Conservation (phyloP, 2,113 vertebrate genomes). For the Chloropsis hardwickii region DNA sequence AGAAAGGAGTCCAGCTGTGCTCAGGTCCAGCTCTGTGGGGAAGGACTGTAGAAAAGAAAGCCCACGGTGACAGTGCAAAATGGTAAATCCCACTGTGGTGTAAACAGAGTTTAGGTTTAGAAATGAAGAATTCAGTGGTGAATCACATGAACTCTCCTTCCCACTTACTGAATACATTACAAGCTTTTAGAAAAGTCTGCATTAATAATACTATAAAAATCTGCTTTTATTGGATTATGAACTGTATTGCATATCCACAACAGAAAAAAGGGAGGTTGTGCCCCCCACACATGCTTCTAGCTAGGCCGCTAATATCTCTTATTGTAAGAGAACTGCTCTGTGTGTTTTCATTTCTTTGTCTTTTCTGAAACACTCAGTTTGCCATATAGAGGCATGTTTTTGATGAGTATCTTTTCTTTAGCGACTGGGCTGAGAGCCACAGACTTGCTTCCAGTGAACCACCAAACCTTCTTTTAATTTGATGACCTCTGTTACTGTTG, state of each 20-base stretch:
- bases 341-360: neutral
- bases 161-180: neutral
- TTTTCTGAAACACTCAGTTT: neutral
- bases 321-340: neutral
- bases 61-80: fast-evolving
- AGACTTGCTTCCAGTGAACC: slow-evolving; percentile 22
- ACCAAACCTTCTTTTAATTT: slow-evolving; percentile 34
- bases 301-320: neutral
- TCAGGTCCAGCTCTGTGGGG: neutral
- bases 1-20: neutral
- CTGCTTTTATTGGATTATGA: neutral
- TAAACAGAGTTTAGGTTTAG: neutral
- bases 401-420: slow-evolving; percentile 26
- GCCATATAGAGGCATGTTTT: slow-evolving; percentile 51
- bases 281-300: neutral
- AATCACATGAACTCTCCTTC: neutral
- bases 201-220: neutral
- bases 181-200: neutral
- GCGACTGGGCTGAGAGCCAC: slow-evolving; percentile 41
- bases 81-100: neutral
- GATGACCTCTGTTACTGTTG: slow-evolving; percentile 35
- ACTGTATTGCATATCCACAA: neutral
- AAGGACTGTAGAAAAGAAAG: neutral
- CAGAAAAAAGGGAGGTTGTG: neutral
- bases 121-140: neutral